Base-by-base conservation (phyloP, 2,888 invertebrate species). In the Cheilosia vernalis region DNA sequence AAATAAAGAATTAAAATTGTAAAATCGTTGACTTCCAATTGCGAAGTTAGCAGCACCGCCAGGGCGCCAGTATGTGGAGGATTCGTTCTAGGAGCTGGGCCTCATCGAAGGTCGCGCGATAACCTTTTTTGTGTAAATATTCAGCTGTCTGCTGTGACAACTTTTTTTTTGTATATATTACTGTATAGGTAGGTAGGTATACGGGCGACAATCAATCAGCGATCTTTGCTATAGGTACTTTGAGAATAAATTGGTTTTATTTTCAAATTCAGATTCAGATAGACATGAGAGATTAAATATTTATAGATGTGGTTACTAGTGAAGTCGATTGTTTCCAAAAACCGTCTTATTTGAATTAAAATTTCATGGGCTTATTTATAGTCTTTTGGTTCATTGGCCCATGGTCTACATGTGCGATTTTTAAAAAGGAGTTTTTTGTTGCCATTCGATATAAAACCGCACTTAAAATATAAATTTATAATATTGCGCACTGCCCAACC, bases 101-200 rank as follows among this genome's bases (percentile, higher is more conserved):
- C 15, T n/a, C 27, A 33, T 15, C 49, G 56, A 74, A 74, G 74
- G 66, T 74, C 56, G 56, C 6, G 40, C 27, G 74, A 74, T 74
- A 74, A 74, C 66, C 74, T 58, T 56, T 74, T 56, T 27, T 55
- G n/a, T 61, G 61, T 44, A 30, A 44, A 21, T 21, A 21, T 21
- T 24, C 40, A 10, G 61, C 61, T 51, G 27, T 19, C 27, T 33
- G 55, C 17, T 55, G 40, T 40, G 66, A n/a, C 21, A 40, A 40
- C 6, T 27, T 13, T 13, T 4, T 4, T 10, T 37, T 19, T 37
- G 15, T 33, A 37, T 19, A 30, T 51, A 10, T 40, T 37, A 53
- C 51, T 66, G 6, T 27, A 27, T 27, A 21, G 21, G 21, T 21
- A 27, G 27, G 27, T 44, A 37, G 13, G 30, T 17, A 13, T 10